These are phyloP conservation scores for Leucophenga montana DNA, from an alignment of 2,888 invertebrate genomes.

Conservation along the genomic window DNA sequence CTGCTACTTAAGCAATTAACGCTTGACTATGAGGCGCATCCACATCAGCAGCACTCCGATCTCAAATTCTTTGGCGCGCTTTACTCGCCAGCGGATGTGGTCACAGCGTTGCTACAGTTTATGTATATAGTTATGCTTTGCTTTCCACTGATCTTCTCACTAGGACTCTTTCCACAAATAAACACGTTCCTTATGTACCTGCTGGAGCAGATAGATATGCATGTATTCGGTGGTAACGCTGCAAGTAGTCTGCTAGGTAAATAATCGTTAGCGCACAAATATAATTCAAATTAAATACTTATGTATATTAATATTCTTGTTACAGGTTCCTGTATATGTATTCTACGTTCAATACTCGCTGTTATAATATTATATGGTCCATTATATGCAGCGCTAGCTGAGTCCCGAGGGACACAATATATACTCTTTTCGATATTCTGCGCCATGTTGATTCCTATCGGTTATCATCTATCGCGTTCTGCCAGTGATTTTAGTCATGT, in stretches of 20 bases:
- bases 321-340: slow-evolving; percentile 81
- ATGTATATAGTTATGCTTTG: slow-evolving; percentile 87
- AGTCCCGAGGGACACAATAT: slow-evolving; percentile 89
- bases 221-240: slow-evolving; percentile 91
- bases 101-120: slow-evolving; percentile 81
- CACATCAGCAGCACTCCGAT: slow-evolving; percentile 38
- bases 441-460: slow-evolving; percentile 88
- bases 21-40: slow-evolving; percentile 53
- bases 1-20: slow-evolving; percentile 70
- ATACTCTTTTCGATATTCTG: slow-evolving; percentile 95
- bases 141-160: slow-evolving; percentile 94
- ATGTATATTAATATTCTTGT: not conserved
- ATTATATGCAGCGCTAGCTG: slow-evolving; percentile 88
- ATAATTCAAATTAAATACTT: not conserved
- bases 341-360: slow-evolving; percentile 86
- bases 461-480: slow-evolving; percentile 93
- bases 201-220: slow-evolving; percentile 96
- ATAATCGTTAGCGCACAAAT: slow-evolving; percentile 19
- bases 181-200: slow-evolving; percentile 97
- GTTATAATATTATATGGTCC: slow-evolving; percentile 88
- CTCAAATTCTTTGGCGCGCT: slow-evolving; percentile 65
- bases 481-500: slow-evolving; percentile 93
- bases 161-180: slow-evolving; percentile 96
- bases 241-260: slow-evolving; percentile 85
- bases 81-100: slow-evolving; percentile 76